These are phyloP conservation scores for Latrodectus geometricus DNA, from an alignment of 1,140 invertebrate species.

Conservation along the genomic window DNA sequence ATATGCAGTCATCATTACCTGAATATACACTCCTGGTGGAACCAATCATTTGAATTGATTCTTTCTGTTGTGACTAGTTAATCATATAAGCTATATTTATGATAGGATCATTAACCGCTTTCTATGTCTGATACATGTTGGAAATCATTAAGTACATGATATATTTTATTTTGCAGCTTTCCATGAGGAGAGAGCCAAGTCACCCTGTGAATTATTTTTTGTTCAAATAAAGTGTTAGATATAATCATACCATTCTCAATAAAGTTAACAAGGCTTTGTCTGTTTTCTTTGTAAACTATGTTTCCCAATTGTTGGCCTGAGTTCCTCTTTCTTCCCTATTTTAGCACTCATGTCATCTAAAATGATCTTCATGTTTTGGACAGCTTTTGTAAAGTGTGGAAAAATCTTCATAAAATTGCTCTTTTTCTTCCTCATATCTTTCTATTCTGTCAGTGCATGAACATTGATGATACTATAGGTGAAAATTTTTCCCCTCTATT, in stretches of 20 bases:
- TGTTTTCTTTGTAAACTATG: conserved; percentile 8
- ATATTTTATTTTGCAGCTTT: no score
- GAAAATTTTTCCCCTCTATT: conserved; percentile 12
- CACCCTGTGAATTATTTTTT: neutral
- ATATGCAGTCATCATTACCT: no score
- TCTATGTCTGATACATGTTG: no score
- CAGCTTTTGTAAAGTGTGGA: conserved; percentile 5
- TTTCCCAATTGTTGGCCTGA: neutral
- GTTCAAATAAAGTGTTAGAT: conserved; percentile 10
- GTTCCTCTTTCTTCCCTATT: neutral
- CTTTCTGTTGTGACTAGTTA: neutral
- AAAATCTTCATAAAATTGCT: neutral
- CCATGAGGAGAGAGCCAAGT: no score
- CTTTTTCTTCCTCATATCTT: neutral
- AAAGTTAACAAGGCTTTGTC: neutral
- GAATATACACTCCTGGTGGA: conserved; percentile 5
- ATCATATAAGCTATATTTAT: neutral
- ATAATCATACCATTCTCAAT: conserved; percentile 3
- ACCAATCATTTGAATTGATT: conserved; percentile 10
- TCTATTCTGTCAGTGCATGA: conserved; percentile 1
- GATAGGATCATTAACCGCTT: neutral
- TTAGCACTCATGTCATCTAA: neutral
- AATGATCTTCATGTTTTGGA: neutral
- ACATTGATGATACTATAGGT: neutral
- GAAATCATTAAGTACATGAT: neutral